These are phyloP conservation scores for Eumacrocentrus americanus DNA, from an alignment of 2,888 invertebrate species.

Conservation along the genomic window DNA sequence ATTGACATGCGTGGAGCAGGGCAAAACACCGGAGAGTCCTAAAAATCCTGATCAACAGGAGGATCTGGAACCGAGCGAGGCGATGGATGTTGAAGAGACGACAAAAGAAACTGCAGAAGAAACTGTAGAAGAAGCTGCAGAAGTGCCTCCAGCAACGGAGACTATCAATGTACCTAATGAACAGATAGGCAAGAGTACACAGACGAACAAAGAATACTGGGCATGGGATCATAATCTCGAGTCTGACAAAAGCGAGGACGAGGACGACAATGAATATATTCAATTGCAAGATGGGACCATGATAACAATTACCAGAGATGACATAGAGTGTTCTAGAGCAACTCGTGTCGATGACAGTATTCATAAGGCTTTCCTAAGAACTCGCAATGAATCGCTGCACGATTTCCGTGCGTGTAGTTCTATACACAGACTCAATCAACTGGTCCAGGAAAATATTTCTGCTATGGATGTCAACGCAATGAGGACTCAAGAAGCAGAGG, in stretches of 20 bases:
- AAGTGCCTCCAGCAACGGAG: too few relatives aligned
- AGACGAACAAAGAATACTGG: not conserved
- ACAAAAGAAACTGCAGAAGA: slow-evolving; percentile 3
- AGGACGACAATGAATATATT: not conserved
- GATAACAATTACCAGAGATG: not conserved
- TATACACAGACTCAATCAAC: slow-evolving; percentile 3
- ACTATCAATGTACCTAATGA: not conserved
- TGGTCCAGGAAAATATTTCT: not conserved
- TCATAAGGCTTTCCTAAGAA: slow-evolving; percentile 13
- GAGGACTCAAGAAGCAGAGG: too few relatives aligned
- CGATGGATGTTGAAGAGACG: slow-evolving; percentile 15
- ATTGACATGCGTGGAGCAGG: slow-evolving; percentile 45
- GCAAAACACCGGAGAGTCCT: too few relatives aligned
- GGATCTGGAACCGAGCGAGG: slow-evolving; percentile 20
- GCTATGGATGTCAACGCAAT: not conserved
- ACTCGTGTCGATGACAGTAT: slow-evolving; percentile 6
- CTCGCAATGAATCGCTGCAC: not conserved
- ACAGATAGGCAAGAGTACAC: not conserved
- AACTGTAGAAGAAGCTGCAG: too few relatives aligned
- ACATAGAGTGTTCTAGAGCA: slow-evolving; percentile 19
- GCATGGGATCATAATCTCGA: not conserved
- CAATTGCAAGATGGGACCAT: not conserved
- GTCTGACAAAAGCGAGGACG: not conserved
- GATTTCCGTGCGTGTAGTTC: slow-evolving; percentile 1
- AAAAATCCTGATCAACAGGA: slow-evolving; percentile 23